These are phyloP conservation scores for Gymnopithys bicolor DNA, from an alignment of 2,797 vertebrate genomes.

Conservation along the genomic window DNA sequence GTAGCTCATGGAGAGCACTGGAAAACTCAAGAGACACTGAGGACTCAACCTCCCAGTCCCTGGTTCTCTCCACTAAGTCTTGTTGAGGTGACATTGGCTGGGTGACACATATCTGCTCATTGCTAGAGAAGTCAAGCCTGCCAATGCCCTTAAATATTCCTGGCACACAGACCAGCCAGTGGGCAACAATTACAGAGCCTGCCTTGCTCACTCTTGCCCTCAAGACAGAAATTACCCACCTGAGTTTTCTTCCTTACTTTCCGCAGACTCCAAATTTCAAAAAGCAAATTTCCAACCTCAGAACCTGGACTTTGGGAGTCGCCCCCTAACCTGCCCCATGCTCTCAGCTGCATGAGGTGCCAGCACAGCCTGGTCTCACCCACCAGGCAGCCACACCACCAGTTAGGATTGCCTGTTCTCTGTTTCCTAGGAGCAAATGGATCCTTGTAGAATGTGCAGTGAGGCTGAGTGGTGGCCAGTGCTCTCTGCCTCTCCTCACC, in stretches of 20 bases:
- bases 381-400: not conserved
- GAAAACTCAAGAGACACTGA: not conserved
- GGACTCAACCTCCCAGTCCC: fast-evolving
- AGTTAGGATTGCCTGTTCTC: not conserved
- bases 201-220: not conserved
- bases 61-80: not conserved
- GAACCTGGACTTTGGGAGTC: not conserved
- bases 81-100: not conserved
- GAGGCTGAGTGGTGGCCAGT: not conserved
- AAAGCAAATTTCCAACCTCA: not conserved
- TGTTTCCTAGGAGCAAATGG: not conserved
- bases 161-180: not conserved
- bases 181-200: not conserved
- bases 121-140: not conserved
- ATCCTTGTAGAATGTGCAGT: not conserved
- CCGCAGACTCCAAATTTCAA: not conserved
- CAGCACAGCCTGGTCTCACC: not conserved
- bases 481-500: not conserved
- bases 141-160: not conserved
- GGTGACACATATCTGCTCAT: not conserved
- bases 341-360: not conserved
- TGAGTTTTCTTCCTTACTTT: not conserved
- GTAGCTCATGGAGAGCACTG: not conserved
- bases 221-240: not conserved
- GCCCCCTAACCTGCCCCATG: not conserved